A percentile compares a stretch with the other conserved stretches of the same genome.
These are phyloP conservation scores for Hozukius guyotensis DNA, from an alignment of 2,797 vertebrate species.

Conservation along the genomic window DNA sequence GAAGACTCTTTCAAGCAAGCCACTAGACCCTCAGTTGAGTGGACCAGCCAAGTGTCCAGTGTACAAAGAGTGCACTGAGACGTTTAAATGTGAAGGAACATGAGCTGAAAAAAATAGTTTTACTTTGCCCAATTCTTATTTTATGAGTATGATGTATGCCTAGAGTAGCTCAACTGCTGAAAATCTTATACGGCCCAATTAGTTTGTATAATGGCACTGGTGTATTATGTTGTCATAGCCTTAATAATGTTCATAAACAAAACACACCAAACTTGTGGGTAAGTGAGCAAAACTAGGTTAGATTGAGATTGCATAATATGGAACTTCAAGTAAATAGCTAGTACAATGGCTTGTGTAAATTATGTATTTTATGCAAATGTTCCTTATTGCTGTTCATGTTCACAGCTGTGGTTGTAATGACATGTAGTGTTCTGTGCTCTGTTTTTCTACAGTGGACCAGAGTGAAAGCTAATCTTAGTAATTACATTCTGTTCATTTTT, in stretches of 20 bases:
- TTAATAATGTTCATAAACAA: constrained; percentile 53
- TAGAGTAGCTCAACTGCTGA: constrained; percentile 29
- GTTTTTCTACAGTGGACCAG: not conserved
- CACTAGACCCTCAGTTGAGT: not conserved
- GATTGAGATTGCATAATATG: constrained; percentile 42
- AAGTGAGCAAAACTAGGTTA: constrained; percentile 56
- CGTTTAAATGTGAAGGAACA: not conserved
- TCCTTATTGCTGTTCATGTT: constrained; percentile 28
- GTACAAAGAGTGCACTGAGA: not conserved
- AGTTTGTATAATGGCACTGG: constrained; percentile 48
- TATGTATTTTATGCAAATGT: constrained; percentile 57
- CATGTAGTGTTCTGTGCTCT: not conserved
- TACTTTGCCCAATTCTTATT: constrained; percentile 6
- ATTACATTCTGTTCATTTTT: not conserved
- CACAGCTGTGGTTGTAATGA: constrained; percentile 19
- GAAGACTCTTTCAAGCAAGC: not conserved
- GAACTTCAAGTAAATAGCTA: constrained; percentile 40
- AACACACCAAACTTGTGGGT: constrained; percentile 38
- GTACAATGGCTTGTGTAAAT: constrained; percentile 54
- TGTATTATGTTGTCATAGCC: constrained; percentile 44
- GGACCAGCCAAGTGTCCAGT: not conserved
- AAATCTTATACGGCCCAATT: constrained; percentile 53
- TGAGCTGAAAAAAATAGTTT: constrained; percentile 11
- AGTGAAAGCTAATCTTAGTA: constrained; percentile 6
- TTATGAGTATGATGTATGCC: constrained; percentile 31